Evolutionary conservation across 1,140 invertebrate species (phyloP).

Genomic region (Drosophila dunni): DNA sequence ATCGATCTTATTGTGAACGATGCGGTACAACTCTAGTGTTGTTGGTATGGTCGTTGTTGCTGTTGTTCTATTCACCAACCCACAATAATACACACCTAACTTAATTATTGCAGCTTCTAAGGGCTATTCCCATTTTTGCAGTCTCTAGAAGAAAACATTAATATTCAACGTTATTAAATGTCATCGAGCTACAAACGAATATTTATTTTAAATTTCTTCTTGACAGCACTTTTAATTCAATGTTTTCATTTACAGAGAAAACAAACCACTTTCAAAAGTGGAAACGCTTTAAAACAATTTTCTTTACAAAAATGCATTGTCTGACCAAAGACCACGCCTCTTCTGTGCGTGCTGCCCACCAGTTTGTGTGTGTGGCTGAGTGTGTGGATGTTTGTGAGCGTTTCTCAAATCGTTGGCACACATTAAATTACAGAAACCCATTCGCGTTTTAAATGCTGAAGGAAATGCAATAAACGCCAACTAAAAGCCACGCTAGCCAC

Average conservation of each 20-base stretch:
- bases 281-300: neutral
- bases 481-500: constrained; percentile 53
- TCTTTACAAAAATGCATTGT: constrained; percentile 10
- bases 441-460: constrained; percentile 61
- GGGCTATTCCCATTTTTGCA: too few relatives aligned
- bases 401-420: constrained; percentile 61
- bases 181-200: too few relatives aligned
- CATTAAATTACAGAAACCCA: constrained; percentile 61
- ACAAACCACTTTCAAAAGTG: neutral
- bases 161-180: too few relatives aligned
- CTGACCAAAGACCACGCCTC: constrained; percentile 35
- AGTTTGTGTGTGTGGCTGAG: constrained; percentile 23
- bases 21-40: too few relatives aligned
- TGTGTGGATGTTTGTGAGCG: constrained; percentile 47
- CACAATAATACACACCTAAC: too few relatives aligned
- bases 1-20: too few relatives aligned
- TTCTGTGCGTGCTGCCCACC: constrained; percentile 22
- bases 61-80: too few relatives aligned
- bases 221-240: too few relatives aligned
- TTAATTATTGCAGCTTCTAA: too few relatives aligned
- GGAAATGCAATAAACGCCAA: constrained; percentile 74
- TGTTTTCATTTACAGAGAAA: neutral
- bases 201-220: too few relatives aligned
- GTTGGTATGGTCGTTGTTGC: too few relatives aligned
- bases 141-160: too few relatives aligned